Evolutionary conservation across 2,797 vertebrate species (phyloP), one percentile per base, ranked within the genome.

Genomic region (Acropternis orthonyx): DNA sequence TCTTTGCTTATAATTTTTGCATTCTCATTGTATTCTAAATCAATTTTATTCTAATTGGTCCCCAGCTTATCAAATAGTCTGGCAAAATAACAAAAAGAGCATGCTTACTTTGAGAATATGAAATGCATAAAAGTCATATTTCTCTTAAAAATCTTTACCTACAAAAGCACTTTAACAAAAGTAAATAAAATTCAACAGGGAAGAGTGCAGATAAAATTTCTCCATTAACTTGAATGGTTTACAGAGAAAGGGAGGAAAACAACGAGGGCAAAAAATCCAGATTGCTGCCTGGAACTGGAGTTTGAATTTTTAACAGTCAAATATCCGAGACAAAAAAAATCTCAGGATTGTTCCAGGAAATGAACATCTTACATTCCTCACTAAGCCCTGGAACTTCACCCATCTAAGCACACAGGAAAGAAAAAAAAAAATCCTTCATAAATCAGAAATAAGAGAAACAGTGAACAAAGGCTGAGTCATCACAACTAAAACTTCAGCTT

Each of bases 381-480:
- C 41, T 52, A 54, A 80, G 58, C 12, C 51, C n/a, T 76, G 73
- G 62, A 81, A 76, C 28, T 68, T 78, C 80, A 75, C 32, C 18
- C 48, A 43, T 55, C 32, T 41, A 37, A 91, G 30, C 11, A 21
- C 73, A 91, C 37, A 91, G 55, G 68, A 92, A 94, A 94, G 62
- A 88, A 78, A 16, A 92, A 78, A 16, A 92, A 1, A 77, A 67
- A 71, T 82, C 89, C 55, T 88, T 69, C 59, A 61, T 78, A 97
- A 83, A 87, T 36, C 58, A 89, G 43, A 91, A 84, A 88, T 43
- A 81, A 71, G 26, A 86, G 52, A 84, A 93, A 65, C 49, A 28
- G 41, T 84, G 92, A 93, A 95, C 88, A 94, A 94, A 95, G 93
- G 41, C 82, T 96, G 91, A 96, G 68, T 96, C 96, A 97, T 71